These are phyloP conservation scores for Tigriopus californicus DNA, from an alignment of 2,888 invertebrate genomes.

Conservation along the genomic window DNA sequence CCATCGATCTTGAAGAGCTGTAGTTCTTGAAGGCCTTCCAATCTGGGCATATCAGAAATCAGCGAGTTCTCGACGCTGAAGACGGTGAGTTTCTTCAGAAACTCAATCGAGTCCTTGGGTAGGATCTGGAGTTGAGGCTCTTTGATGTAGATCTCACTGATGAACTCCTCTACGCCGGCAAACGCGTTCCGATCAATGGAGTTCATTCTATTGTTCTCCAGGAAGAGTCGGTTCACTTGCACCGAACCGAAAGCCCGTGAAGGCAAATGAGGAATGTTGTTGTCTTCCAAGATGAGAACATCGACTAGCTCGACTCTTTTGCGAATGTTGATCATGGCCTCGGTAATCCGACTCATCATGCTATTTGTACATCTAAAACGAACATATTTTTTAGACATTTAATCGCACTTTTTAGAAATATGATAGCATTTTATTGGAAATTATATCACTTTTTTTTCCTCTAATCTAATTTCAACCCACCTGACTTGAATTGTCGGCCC, in stretches of 20 bases:
- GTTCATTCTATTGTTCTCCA: slow-evolving; percentile 11
- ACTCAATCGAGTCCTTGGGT: slow-evolving; percentile 9
- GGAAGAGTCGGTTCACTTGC: slow-evolving; percentile 13
- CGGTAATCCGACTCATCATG: slow-evolving; percentile 11
- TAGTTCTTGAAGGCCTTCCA: slow-evolving; percentile 7
- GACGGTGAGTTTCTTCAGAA: neutral
- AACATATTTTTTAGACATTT: neutral
- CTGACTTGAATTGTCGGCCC: slow-evolving; percentile 11
- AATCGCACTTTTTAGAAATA: neutral
- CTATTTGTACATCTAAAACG: slow-evolving; percentile 10
- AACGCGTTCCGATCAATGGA: slow-evolving; percentile 15
- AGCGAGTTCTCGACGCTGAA: slow-evolving; percentile 14
- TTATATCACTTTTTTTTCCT: too few relatives aligned
- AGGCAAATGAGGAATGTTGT: slow-evolving; percentile 13
- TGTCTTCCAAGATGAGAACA: slow-evolving; percentile 15
- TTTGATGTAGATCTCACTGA: slow-evolving; percentile 13
- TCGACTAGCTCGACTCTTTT: slow-evolving; percentile 4
- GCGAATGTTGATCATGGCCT: slow-evolving; percentile 6
- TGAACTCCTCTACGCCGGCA: slow-evolving; percentile 13
- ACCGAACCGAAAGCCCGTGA: slow-evolving; percentile 15
- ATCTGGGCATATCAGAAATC: slow-evolving; percentile 10
- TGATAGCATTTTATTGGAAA: too few relatives aligned
- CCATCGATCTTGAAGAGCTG: slow-evolving; percentile 13
- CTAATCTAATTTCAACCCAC: neutral
- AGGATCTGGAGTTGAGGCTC: slow-evolving; percentile 3